Evolutionary conservation across 2,113 vertebrate genomes (phyloP).

Genomic region (Jaculus jaculus): DNA sequence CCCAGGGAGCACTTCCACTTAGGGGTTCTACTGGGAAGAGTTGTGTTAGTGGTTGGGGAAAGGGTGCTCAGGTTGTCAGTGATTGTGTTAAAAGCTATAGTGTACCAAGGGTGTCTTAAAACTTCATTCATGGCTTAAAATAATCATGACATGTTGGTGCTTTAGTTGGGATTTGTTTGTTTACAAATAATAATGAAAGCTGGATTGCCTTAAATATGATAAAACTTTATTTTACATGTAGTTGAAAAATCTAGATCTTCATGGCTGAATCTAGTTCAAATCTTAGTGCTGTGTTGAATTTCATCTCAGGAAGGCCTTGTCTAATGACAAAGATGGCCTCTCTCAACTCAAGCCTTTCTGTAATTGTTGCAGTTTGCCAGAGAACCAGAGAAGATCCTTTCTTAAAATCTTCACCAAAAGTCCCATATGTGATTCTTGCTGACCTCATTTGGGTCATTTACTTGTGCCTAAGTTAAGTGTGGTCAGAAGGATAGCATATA

Average conservation of each 20-base stretch:
- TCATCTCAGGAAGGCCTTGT: slow-evolving; percentile 21
- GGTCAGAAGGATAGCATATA: slow-evolving; percentile 12
- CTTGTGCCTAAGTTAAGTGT: slow-evolving; percentile 35
- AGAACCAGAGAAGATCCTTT: slow-evolving; percentile 3
- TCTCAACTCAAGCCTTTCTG: neutral
- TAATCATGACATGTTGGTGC: slow-evolving; percentile 35
- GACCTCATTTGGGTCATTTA: neutral
- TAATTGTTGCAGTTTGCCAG: neutral
- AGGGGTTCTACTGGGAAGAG: slow-evolving; percentile 36
- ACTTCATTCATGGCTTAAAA: slow-evolving; percentile 42
- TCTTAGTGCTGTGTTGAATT: neutral
- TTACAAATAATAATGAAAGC: slow-evolving; percentile 39
- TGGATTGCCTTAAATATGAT: neutral
- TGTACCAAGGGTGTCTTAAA: slow-evolving; percentile 29
- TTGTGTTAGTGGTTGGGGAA: slow-evolving; percentile 30
- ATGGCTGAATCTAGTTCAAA: slow-evolving; percentile 14
- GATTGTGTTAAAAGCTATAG: slow-evolving; percentile 51
- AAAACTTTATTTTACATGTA: neutral
- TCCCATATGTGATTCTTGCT: neutral
- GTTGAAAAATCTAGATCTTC: slow-evolving; percentile 3
- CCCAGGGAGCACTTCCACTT: slow-evolving; percentile 37
- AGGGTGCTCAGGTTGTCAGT: neutral
- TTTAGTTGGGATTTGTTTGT: slow-evolving; percentile 36
- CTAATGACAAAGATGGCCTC: neutral
- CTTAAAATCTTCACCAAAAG: slow-evolving; percentile 32